Base-by-base conservation (phyloP, 2,888 invertebrate genomes). In the Lasius fuliginosus region DNA sequence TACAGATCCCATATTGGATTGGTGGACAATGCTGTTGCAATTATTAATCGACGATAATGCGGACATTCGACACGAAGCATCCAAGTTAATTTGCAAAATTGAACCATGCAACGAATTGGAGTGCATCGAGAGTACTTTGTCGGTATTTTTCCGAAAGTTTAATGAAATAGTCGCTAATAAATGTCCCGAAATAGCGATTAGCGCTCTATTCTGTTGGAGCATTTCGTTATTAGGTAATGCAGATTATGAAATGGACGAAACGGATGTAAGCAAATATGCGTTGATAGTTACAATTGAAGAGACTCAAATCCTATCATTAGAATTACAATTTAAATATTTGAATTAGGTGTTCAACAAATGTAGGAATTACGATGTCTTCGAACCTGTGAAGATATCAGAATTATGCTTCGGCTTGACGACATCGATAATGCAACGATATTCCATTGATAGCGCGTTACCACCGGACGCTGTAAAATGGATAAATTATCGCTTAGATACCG, bases 1-100 rank as follows among this genome's bases (percentile, higher is more conserved):
- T 67, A 27, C 49, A 83, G 91, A 67, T 76, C 67, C 87, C 23
- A 67, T 81, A 40, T 83, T 93, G 56, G 83, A 93, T 58, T 95
- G 94, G 95, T 95, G 94, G 94, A 94, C 95, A 36, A 91, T 91
- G 1, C 53, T 94, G 15, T 85, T 95, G 4, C 91, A 94, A 85
- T 90, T 94, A 62, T 79, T 95, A 42, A 83, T 94, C 9, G 94
- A 95, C 56, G 94, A 95, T 79, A 93, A 92, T 83, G 67, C 60
- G 8, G 74, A 90, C 67, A 88, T 94, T 4, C 90, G 94, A 67
- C 67, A 73, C 23, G 87, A 92, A 3, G 93, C 93, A 5, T 88
- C 88, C 3, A 62, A 84, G 9, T 83, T 92, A 11, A 33, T 94
- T 33, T 84, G 88, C 46, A 85, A 85, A 77, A 84, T 94, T 30